Percentiles rank a stretch among this genome's conserved stretches.
These are phyloP conservation scores for Brevimyrus niger DNA, from an alignment of 2,113 vertebrate species.

Conservation along the genomic window DNA sequence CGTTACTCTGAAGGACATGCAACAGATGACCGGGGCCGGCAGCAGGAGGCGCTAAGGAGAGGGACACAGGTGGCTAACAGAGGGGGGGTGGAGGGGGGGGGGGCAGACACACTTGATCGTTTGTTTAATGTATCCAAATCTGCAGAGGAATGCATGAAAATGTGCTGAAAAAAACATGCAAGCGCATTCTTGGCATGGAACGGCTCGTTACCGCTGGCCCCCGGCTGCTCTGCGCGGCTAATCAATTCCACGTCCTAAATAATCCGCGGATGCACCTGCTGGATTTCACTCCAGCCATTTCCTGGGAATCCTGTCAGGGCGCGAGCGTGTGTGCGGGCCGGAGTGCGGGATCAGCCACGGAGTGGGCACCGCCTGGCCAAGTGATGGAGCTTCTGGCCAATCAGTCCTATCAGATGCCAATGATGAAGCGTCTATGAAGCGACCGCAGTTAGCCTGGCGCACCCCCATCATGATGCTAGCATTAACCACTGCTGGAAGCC, in stretches of 20 bases:
- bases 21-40: background rate
- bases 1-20: slow-evolving; percentile 8
- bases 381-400: background rate
- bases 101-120: background rate
- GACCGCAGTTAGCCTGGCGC: slow-evolving; percentile 14
- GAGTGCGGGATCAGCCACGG: background rate
- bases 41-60: background rate
- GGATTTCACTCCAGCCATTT: slow-evolving; percentile 12
- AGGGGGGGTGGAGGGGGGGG: background rate
- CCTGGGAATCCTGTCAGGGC: slow-evolving; percentile 22
- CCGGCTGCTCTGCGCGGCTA: slow-evolving; percentile 23
- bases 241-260: slow-evolving; percentile 33
- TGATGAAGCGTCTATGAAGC: slow-evolving; percentile 24
- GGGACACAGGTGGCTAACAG: background rate
- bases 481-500: too few species aligned
- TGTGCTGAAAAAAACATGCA: slow-evolving; percentile 13
- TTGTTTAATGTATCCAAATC: slow-evolving; percentile 13
- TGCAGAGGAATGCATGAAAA: slow-evolving; percentile 23
- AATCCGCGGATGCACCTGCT: slow-evolving; percentile 24
- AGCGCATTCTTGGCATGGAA: slow-evolving; percentile 24
- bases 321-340: background rate
- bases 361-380: background rate
- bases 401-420: slow-evolving; percentile 12
- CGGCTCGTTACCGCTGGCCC: slow-evolving; percentile 14
- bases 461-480: too few species aligned